Evolutionary conservation across 92 coral and sea anemone species (phyloP).

Genomic region (Diadumene lineata): DNA sequence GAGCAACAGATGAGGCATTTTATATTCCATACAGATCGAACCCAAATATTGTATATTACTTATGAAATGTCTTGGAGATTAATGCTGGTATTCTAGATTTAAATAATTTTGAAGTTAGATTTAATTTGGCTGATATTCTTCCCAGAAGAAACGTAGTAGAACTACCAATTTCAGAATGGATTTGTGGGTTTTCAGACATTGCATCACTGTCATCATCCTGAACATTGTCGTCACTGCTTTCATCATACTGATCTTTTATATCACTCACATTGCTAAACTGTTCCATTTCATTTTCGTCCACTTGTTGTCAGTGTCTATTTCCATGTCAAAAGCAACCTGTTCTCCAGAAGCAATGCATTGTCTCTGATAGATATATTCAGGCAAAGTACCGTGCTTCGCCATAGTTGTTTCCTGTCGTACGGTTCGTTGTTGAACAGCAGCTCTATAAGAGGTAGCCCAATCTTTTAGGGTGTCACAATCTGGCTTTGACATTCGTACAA

Average conservation of each 20-base stretch:
- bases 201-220: not conserved
- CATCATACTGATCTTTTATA: constrained; percentile 42
- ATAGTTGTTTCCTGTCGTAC: constrained; percentile 23
- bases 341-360: constrained; percentile 41
- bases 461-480: constrained; percentile 41
- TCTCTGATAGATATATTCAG: constrained; percentile 53
- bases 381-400: constrained; percentile 51
- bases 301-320: constrained; percentile 10
- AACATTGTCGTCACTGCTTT: constrained; percentile 55
- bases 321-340: constrained; percentile 15
- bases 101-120: no score
- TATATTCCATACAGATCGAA: no score
- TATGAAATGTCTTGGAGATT: no score
- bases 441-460: constrained; percentile 48
- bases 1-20: no score
- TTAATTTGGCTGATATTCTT: no score
- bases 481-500: constrained; percentile 30
- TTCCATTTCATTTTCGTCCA: constrained; percentile 56
- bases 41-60: no score
- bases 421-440: constrained; percentile 55
- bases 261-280: no score
- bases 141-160: constrained; percentile 47
- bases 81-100: no score
- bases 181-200: not conserved
- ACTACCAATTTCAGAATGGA: not conserved